Conservation (phyloP, 2,113 vertebrate species). For the Cottus gobio region DNA sequence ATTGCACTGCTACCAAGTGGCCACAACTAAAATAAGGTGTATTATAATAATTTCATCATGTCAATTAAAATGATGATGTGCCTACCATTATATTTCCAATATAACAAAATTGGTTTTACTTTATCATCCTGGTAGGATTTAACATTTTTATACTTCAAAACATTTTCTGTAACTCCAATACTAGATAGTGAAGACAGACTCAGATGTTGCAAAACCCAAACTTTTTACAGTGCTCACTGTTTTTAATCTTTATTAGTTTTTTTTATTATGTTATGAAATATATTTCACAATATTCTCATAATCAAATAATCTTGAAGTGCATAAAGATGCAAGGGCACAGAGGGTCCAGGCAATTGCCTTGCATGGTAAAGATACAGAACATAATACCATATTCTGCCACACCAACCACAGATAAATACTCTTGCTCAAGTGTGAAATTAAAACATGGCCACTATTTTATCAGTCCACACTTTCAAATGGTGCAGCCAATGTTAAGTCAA, state of each 20-base stretch:
- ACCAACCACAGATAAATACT: constrained; percentile 40
- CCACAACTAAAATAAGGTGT: background rate
- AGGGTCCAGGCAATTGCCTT: background rate
- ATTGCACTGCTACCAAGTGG: background rate
- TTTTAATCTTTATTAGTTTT: background rate
- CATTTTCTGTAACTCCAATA: background rate
- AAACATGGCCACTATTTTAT: constrained; percentile 53
- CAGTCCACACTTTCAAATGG: constrained; percentile 36
- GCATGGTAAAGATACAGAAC: constrained; percentile 8
- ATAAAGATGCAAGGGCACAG: background rate
- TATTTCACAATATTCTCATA: background rate
- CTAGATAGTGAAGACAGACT: background rate
- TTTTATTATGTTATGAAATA: background rate
- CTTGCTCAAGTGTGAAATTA: constrained; percentile 72
- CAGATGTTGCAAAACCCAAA: background rate
- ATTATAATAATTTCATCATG: background rate
- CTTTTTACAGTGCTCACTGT: background rate
- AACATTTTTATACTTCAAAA: background rate
- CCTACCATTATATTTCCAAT: background rate
- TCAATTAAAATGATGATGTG: background rate
- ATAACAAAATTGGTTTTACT: background rate
- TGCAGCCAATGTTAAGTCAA: constrained; percentile 27
- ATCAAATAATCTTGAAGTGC: background rate
- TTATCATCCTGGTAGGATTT: background rate
- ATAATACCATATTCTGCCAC: constrained; percentile 9